Evolutionary conservation across 1,140 invertebrate species (phyloP).

Genomic region (Bradysia coprophila): DNA sequence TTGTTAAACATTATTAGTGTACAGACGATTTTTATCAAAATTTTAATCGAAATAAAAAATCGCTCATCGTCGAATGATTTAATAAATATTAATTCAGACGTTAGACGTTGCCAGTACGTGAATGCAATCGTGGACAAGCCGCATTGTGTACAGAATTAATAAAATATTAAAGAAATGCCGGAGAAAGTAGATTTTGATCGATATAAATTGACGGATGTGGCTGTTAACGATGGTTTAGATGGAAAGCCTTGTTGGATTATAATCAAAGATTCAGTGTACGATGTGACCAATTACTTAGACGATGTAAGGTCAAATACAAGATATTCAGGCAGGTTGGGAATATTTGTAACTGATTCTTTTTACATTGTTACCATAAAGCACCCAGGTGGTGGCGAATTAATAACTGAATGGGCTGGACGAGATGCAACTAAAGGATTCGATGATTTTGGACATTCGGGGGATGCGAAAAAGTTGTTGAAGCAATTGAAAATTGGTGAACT

Average conservation of each 20-base stretch:
- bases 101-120: neutral
- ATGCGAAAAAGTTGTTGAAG: slow-evolving; percentile 34
- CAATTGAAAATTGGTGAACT: slow-evolving; percentile 43
- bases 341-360: neutral
- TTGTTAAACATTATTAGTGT: neutral
- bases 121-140: neutral
- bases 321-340: neutral
- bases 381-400: slow-evolving; percentile 39
- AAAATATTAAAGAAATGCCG: slow-evolving; percentile 6
- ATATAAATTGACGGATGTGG: too few species aligned
- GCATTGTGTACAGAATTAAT: neutral
- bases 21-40: neutral
- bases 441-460: slow-evolving; percentile 39
- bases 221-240: slow-evolving; percentile 32
- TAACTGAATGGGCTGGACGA: slow-evolving; percentile 39
- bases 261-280: slow-evolving; percentile 41
- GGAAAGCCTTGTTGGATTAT: slow-evolving; percentile 35
- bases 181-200: too few species aligned
- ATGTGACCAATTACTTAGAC: slow-evolving; percentile 37
- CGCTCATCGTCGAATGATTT: neutral
- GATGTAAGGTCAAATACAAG: slow-evolving; percentile 22
- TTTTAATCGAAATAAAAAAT: neutral
- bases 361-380: slow-evolving; percentile 31
- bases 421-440: slow-evolving; percentile 42
- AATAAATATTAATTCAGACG: neutral